These are phyloP conservation scores for Tridacna gigas DNA, from an alignment of 2,888 invertebrate genomes.

Conservation along the genomic window DNA sequence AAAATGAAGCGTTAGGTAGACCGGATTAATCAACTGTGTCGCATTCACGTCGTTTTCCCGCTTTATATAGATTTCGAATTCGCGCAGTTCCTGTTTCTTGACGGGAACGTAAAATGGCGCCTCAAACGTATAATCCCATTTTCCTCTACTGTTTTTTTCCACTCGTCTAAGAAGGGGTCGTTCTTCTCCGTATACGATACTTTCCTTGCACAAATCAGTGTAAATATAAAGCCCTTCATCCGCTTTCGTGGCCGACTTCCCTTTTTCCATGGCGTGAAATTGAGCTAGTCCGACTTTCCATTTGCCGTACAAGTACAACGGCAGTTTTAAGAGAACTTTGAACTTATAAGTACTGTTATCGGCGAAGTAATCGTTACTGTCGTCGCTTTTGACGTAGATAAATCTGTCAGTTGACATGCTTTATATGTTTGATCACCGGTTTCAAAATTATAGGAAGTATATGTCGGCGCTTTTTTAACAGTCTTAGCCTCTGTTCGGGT, in stretches of 20 bases:
- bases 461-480: slow-evolving; percentile 38
- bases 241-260: slow-evolving; percentile 26
- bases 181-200: slow-evolving; percentile 32
- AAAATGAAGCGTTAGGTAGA: slow-evolving; percentile 46
- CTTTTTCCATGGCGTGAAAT: slow-evolving; percentile 38
- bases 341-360: slow-evolving; percentile 29
- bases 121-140: slow-evolving; percentile 37
- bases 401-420: slow-evolving; percentile 26
- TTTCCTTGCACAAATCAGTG: slow-evolving; percentile 34
- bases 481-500: slow-evolving; percentile 32
- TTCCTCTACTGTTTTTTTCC: slow-evolving; percentile 18
- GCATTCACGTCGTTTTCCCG: slow-evolving; percentile 5
- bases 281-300: slow-evolving; percentile 38
- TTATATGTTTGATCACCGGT: slow-evolving; percentile 30
- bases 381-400: slow-evolving; percentile 44
- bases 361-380: slow-evolving; percentile 27
- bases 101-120: slow-evolving; percentile 23
- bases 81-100: slow-evolving; percentile 24
- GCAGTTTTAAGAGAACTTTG: slow-evolving; percentile 32
- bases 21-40: slow-evolving; percentile 24
- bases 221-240: slow-evolving; percentile 28
- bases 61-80: slow-evolving; percentile 40
- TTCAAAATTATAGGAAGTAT: slow-evolving; percentile 40
- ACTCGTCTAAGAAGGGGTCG: slow-evolving; percentile 21
- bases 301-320: slow-evolving; percentile 29